Conservation (phyloP, 2,888 invertebrate genomes). For the Luperina nickerlii region DNA sequence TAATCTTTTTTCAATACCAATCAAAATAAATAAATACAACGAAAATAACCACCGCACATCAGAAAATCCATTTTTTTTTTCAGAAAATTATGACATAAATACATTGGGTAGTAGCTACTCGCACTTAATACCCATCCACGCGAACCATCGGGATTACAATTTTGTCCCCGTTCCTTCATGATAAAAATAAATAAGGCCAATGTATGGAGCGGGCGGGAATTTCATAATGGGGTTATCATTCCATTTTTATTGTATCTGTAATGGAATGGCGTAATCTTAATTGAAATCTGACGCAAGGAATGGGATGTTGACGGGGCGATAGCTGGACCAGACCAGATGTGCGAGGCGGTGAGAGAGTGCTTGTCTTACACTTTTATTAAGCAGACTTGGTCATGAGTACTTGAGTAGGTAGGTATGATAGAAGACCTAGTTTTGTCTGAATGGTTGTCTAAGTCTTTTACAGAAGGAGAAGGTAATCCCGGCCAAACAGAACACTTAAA, state of each 20-base stretch:
- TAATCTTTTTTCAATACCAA: conserved; percentile 38
- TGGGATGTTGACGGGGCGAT: conserved; percentile 31
- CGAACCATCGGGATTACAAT: conserved; percentile 62
- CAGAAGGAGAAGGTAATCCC: background rate
- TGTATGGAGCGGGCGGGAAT: conserved; percentile 54
- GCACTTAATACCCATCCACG: conserved; percentile 56
- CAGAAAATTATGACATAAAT: conserved; percentile 54
- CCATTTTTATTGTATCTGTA: conserved; percentile 63
- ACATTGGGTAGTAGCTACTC: conserved; percentile 48
- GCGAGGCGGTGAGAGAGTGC: conserved; percentile 4
- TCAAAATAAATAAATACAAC: conserved; percentile 39
- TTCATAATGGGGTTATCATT: conserved; percentile 65
- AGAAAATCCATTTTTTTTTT: conserved; percentile 61
- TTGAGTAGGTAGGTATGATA: background rate
- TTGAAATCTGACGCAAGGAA: conserved; percentile 58
- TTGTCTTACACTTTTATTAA: conserved; percentile 3
- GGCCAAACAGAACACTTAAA: background rate
- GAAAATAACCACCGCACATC: conserved; percentile 51
- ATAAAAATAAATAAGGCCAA: conserved; percentile 62
- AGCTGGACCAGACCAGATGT: conserved; percentile 6
- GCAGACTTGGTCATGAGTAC: background rate
- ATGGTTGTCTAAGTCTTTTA: background rate
- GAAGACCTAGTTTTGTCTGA: background rate
- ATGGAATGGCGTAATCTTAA: conserved; percentile 62
- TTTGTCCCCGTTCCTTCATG: conserved; percentile 51